A percentile compares a stretch with the other conserved stretches of the same genome.
These are phyloP conservation scores for Lepidostoma basale DNA, from an alignment of 1,140 invertebrate species.

Conservation along the genomic window DNA sequence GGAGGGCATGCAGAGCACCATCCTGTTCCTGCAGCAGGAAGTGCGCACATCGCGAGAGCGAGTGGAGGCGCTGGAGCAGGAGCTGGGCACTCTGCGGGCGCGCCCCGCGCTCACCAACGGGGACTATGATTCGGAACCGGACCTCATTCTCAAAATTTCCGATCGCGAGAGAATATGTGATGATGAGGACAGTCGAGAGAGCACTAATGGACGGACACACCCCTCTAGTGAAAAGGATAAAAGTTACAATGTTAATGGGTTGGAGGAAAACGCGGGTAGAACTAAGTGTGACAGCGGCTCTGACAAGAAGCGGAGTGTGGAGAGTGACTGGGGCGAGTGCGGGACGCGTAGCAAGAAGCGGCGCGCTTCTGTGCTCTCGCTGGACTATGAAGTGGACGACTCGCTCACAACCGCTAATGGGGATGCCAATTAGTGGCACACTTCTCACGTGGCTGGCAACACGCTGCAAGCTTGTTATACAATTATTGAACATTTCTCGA, in stretches of 20 bases:
- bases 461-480: conserved; percentile 3
- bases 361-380: conserved; percentile 70
- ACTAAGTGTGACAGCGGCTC: conserved; percentile 48
- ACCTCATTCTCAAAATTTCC: conserved; percentile 43
- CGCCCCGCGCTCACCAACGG: neutral
- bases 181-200: conserved; percentile 42
- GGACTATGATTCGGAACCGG: conserved; percentile 45
- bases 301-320: conserved; percentile 57
- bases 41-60: conserved; percentile 77
- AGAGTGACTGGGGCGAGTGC: conserved; percentile 58
- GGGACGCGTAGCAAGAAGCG: conserved; percentile 64
- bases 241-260: conserved; percentile 49
- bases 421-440: conserved; percentile 56
- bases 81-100: conserved; percentile 15
- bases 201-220: conserved; percentile 27
- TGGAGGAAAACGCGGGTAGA: conserved; percentile 50
- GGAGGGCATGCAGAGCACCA: conserved; percentile 97
- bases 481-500: conserved; percentile 5
- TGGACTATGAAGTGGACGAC: conserved; percentile 72
- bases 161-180: conserved; percentile 42
- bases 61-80: conserved; percentile 44
- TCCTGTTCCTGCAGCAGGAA: conserved; percentile 92
- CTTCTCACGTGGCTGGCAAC: neutral
- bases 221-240: conserved; percentile 46
- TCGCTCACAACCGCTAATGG: conserved; percentile 58